Evolutionary conservation across 2,797 vertebrate species (phyloP), one percentile per base, ranked within the genome.

Genomic region (Triplophysa bombifrons): DNA sequence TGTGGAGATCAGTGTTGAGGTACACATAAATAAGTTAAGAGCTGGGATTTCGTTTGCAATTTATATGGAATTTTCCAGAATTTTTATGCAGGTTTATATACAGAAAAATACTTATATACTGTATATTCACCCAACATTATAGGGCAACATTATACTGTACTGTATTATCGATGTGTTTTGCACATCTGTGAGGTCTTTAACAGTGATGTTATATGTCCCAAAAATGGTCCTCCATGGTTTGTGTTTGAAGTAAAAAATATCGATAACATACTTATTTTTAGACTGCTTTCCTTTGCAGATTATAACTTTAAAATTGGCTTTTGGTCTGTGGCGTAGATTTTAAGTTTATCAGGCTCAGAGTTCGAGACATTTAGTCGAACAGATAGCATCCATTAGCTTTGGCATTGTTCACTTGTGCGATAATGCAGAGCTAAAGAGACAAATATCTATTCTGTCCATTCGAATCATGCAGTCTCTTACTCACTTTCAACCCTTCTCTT

Each of bases 401-500:
- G 20, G 25, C 67, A 81, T 76, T 34, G 68, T 68, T 63, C 63
- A 61, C 55, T 80, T 30, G 27, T 58, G 51, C 20, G 34, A 46
- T 80, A 76, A 85, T 72, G 71, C 61, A 84, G 75, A 58, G 71
- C 61, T 55, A 17, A 72, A 78, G 80, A 72, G 61, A 72, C 55
- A 44, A 51, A 46, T 74, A 44, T 66, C 30, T 20, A 25, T 53
- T 14, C 61, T 20, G 27, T 77, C 53, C 22, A 16, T 38, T 38
- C 69, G 70, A 25, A 55, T 71, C 25, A 50, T 58, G 61, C 55
- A 60, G 7, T 79, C 3, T 58, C 19, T 70, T 13, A 41, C 20
- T 66, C 4, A 41, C 48, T 69, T 22, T 74, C 48, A 74, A 56
- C 17, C 61, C 69, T 30, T 34, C 72, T 83, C 63, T 27, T 30